These are phyloP conservation scores for Cepaea hortensis DNA, from an alignment of 2,888 invertebrate species.

Conservation along the genomic window DNA sequence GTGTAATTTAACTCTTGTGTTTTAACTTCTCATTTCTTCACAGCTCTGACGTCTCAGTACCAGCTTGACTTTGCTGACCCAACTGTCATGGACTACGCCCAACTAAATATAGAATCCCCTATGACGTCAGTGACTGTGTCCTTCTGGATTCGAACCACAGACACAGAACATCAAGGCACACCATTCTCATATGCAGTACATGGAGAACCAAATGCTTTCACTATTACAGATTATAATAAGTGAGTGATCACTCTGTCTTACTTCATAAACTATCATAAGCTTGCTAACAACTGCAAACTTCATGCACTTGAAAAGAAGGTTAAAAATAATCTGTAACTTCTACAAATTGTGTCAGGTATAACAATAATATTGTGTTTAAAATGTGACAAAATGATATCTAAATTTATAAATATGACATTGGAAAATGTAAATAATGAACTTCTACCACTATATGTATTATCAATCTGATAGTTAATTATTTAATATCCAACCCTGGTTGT, in stretches of 20 bases:
- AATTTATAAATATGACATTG: too few species aligned
- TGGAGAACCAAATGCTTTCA: constrained; percentile 81
- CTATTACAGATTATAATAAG: constrained; percentile 84
- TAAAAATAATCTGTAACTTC: too few species aligned
- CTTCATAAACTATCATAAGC: too few species aligned
- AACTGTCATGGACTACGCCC: constrained; percentile 81
- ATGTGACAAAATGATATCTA: too few species aligned
- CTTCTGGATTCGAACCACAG: constrained; percentile 82
- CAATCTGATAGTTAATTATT: too few species aligned
- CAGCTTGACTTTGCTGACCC: constrained; percentile 80
- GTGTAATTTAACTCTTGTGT: neutral
- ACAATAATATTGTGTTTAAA: too few species aligned
- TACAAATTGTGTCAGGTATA: too few species aligned
- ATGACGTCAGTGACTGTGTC: constrained; percentile 80
- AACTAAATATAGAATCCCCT: constrained; percentile 77
- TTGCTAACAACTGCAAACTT: too few species aligned
- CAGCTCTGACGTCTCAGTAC: constrained; percentile 78
- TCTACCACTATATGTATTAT: too few species aligned
- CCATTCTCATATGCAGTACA: constrained; percentile 83
- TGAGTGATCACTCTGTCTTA: constrained; percentile 68
- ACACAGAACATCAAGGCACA: constrained; percentile 83
- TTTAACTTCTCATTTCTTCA: constrained; percentile 6
- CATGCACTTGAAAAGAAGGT: too few species aligned
- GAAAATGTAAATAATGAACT: too few species aligned
- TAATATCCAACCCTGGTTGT: too few species aligned